Conservation (phyloP, 1,140 invertebrate species). For the Lysiphlebus fabarum region DNA sequence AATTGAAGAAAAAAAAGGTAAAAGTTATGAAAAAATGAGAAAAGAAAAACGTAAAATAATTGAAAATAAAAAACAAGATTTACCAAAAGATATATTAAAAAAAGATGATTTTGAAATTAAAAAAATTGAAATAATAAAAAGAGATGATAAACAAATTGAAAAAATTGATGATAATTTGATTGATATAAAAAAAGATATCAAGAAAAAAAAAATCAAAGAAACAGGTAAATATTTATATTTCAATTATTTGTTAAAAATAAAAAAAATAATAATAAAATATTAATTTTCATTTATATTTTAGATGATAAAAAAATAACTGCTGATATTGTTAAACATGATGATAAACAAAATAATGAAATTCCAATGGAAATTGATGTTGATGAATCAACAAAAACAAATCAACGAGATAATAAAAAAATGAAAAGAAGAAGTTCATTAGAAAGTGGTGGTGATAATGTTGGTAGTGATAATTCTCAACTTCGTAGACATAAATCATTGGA, state of each 20-base stretch:
- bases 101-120: conserved; percentile 18
- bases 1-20: conserved; percentile 47
- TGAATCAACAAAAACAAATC: too few species aligned
- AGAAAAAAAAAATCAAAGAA: too few species aligned
- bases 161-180: background rate
- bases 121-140: conserved; percentile 8
- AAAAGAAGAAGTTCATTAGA: conserved; percentile 60
- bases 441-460: conserved; percentile 50
- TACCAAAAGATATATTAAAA: conserved; percentile 10
- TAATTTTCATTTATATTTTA: too few species aligned
- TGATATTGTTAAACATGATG: too few species aligned
- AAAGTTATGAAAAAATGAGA: conserved; percentile 54
- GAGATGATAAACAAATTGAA: background rate
- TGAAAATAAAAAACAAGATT: conserved; percentile 42
- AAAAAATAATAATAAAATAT: too few species aligned
- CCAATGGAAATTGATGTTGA: too few species aligned
- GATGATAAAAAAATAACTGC: too few species aligned
- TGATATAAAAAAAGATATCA: conserved; percentile 20
- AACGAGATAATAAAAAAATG: conserved; percentile 30
- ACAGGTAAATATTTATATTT: too few species aligned
- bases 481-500: conserved; percentile 60
- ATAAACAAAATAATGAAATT: too few species aligned
- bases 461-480: conserved; percentile 51
- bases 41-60: conserved; percentile 48
- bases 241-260: too few species aligned